Percentiles rank a stretch among this genome's conserved stretches.
Conservation (phyloP, 2,888 invertebrate species). For the Gastrophysa polygoni region DNA sequence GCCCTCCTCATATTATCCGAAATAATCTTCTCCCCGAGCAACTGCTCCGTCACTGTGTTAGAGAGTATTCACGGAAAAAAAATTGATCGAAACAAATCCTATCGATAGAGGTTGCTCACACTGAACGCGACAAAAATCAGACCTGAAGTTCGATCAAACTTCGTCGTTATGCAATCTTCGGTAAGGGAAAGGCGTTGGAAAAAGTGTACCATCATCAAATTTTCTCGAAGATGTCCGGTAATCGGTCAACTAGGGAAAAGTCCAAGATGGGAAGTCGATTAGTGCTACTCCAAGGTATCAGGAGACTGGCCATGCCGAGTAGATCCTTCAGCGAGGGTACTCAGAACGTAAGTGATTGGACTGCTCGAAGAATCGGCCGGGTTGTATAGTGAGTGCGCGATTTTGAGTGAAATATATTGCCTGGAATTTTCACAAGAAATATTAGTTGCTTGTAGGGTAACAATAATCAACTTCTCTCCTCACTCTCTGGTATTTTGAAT, state of each 20-base stretch:
- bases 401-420: too few species aligned
- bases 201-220: constrained; percentile 17
- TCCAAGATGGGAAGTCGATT: constrained; percentile 41
- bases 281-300: constrained; percentile 50
- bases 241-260: constrained; percentile 17
- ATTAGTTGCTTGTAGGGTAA: too few species aligned
- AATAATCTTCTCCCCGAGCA: too few species aligned
- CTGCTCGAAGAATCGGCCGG: background rate
- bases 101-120: background rate
- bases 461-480: too few species aligned
- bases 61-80: too few species aligned
- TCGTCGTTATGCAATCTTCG: constrained; percentile 38
- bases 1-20: too few species aligned
- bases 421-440: background rate
- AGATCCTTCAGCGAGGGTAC: constrained; percentile 52
- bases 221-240: constrained; percentile 23
- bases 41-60: too few species aligned
- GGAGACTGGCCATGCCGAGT: constrained; percentile 52
- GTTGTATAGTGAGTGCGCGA: too few species aligned
- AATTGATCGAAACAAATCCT: background rate
- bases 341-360: constrained; percentile 48
- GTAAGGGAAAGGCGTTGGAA: constrained; percentile 26
- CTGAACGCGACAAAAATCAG: constrained; percentile 30
- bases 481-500: too few species aligned
- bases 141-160: constrained; percentile 41